Percentiles rank a stretch among this genome's conserved stretches.
These are phyloP conservation scores for Fregata magnificens DNA, from an alignment of 2,113 vertebrate species.

Conservation along the genomic window DNA sequence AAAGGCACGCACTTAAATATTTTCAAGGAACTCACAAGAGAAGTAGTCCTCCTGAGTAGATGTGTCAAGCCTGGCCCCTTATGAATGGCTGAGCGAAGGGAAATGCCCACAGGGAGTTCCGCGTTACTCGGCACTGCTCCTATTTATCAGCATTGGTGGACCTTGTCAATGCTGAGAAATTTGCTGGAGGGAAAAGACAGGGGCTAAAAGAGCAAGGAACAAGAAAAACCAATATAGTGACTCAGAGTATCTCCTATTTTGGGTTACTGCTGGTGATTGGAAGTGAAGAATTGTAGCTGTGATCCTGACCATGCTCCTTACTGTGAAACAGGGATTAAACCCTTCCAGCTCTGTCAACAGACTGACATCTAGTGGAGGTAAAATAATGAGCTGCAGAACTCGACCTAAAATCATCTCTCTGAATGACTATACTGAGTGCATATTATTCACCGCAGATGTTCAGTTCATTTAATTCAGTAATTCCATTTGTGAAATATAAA, in stretches of 20 bases:
- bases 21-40: not conserved
- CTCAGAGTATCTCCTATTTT: not conserved
- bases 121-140: not conserved
- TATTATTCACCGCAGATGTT: not conserved
- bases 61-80: not conserved
- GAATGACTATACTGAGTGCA: not conserved
- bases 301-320: not conserved
- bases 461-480: not conserved
- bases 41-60: not conserved
- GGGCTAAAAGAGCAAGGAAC: not conserved
- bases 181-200: not conserved
- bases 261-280: not conserved
- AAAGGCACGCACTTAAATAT: not conserved
- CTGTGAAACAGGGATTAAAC: not conserved
- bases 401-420: not conserved
- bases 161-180: not conserved
- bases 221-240: not conserved
- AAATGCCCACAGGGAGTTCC: not conserved
- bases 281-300: not conserved
- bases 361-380: slow-evolving; percentile 65
- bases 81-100: not conserved
- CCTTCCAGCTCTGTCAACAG: not conserved
- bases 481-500: not conserved
- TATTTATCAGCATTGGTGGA: not conserved
- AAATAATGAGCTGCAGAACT: not conserved